phyloP scores from a whole-genome alignment of 2,888 invertebrate genomes.

The Arrhopalites spinosus region DNA sequence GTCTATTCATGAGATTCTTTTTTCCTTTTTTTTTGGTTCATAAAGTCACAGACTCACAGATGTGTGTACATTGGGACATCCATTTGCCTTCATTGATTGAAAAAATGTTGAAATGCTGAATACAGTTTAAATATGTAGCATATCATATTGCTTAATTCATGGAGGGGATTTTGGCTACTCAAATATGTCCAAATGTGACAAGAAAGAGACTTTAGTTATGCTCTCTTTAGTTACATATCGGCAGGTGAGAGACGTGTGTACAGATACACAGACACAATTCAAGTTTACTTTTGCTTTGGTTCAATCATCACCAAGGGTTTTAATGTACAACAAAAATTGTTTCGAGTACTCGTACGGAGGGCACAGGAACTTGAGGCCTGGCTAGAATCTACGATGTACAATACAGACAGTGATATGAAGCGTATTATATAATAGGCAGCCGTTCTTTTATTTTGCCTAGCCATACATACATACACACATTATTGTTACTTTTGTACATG shows the following conservation, averaged over 20 bases:
- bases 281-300: not conserved
- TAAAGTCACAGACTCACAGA: not conserved
- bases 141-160: not conserved
- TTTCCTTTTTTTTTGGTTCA: not conserved
- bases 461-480: not conserved
- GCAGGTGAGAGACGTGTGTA: conserved; percentile 7
- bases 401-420: not conserved
- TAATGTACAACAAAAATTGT: not conserved
- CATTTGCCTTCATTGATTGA: no score
- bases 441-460: not conserved
- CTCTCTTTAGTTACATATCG: not conserved
- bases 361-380: no score
- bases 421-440: not conserved
- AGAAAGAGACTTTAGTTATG: not conserved
- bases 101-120: not conserved
- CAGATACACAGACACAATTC: not conserved
- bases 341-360: not conserved
- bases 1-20: not conserved
- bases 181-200: not conserved
- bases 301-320: not conserved
- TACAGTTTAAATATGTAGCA: not conserved
- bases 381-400: not conserved
- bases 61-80: not conserved
- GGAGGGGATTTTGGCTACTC: no score
- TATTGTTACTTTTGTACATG: not conserved